Evolutionary conservation across 2,113 vertebrate genomes (phyloP).

Genomic region (Xenopus laevis): DNA sequence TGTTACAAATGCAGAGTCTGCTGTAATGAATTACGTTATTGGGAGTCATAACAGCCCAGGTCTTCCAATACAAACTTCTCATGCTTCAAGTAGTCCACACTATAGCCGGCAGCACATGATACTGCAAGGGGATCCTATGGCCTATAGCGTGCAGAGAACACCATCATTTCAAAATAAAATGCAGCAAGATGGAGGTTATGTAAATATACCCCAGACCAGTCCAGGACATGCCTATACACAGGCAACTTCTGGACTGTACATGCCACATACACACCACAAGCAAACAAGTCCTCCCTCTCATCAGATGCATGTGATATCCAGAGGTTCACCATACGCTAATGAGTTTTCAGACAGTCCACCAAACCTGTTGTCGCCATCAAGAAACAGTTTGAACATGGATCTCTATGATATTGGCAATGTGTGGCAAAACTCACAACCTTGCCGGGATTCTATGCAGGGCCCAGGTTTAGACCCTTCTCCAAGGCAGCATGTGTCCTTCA

Average conservation of each 20-base stretch:
- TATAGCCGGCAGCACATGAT: conserved; percentile 81
- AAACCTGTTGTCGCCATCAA: conserved; percentile 75
- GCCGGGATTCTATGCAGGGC: conserved; percentile 74
- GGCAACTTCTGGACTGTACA: conserved; percentile 67
- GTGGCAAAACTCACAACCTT: conserved; percentile 72
- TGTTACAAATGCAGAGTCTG: conserved; percentile 70
- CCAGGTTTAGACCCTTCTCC: conserved; percentile 66
- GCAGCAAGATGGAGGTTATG: conserved; percentile 72
- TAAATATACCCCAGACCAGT: conserved; percentile 70
- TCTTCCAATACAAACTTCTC: conserved; percentile 71
- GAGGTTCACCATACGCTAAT: conserved; percentile 71
- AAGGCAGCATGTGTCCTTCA: conserved; percentile 76
- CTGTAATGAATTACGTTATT: conserved; percentile 78
- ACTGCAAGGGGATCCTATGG: conserved; percentile 68
- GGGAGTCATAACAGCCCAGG: conserved; percentile 65
- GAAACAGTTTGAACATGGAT: conserved; percentile 89
- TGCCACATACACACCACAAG: conserved; percentile 80
- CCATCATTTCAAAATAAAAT: conserved; percentile 94
- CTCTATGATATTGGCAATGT: conserved; percentile 71
- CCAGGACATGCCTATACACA: conserved; percentile 70
- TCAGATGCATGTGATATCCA: conserved; percentile 80
- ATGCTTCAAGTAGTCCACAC: conserved; percentile 69
- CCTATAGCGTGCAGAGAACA: conserved; percentile 86
- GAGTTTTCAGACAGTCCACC: conserved; percentile 83
- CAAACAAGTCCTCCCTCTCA: conserved; percentile 83